Base-by-base conservation (phyloP, 2,797 vertebrate species). In the Ammospiza maritima region DNA sequence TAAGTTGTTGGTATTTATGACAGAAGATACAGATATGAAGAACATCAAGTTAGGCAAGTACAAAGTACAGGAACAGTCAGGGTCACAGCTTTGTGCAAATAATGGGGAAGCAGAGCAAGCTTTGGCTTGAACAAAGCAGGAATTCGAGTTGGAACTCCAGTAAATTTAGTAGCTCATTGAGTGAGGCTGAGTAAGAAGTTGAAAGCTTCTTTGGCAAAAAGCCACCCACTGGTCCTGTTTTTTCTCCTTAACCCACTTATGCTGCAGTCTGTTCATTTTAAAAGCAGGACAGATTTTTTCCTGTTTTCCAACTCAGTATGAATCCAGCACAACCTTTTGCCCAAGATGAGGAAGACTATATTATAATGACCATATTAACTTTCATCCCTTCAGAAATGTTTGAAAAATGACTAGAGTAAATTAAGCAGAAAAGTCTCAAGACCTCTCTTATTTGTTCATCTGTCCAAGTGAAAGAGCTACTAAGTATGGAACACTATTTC, bases 161-260 rank as follows among this genome's bases (percentile, higher is more conserved):
- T 74, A 76, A 77, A 94, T 77, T 80, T 72, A 94, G 72, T 51
- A 88, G 75, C 29, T 89, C 58, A 65, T 11, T 75, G 54, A 89
- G 36, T 44, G 76, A 93, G 56, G 53, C 47, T 81, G 73, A 92
- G 29, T 66, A 92, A 91, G 66, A 26, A 91, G 26, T 13, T 74
- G 51, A 90, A 70, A 36, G 54, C 26, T 60, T 38, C 61, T 87
- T 62, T 85, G 70, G 89, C 73, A 88, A 79, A 56, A 91, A 89
- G 80, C 65, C 79, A 85, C 58, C 16, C 34, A 86, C 38, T 67
- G 44, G 67, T 83, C 64, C 34, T 65, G 56, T 40, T 91, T 85
- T 85, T 91, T 18, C 27, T 70, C 88, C 53, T 88, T 88, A 95
- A 88, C 75, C 76, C 64, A 89, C 30, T 88, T 84, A 88, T 15